Percentiles rank a stretch among this genome's conserved stretches.
Conservation (phyloP, 2,797 vertebrate genomes). For the Pristis pectinata region DNA sequence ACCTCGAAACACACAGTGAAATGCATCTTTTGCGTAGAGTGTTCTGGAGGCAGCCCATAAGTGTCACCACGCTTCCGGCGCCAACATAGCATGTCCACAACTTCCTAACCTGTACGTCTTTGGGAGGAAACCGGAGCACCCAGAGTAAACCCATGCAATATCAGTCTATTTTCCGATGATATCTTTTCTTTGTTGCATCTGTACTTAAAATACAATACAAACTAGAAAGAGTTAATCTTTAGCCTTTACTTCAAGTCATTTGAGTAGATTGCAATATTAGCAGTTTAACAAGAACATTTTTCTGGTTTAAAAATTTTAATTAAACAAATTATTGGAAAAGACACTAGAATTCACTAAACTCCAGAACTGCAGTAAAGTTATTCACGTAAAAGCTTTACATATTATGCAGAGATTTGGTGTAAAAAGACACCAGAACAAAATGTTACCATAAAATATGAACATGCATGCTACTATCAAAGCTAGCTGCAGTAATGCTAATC, state of each 20-base stretch:
- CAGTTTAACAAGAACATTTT: background rate
- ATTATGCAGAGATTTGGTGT: background rate
- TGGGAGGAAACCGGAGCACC: too few species aligned
- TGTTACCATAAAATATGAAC: background rate
- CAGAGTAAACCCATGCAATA: too few species aligned
- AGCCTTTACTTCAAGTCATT: background rate
- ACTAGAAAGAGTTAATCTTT: background rate
- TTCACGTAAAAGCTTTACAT: background rate
- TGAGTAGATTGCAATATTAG: background rate
- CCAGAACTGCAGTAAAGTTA: background rate
- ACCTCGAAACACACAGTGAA: too few species aligned
- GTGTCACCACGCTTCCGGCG: too few species aligned
- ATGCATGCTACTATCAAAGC: background rate
- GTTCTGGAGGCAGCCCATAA: too few species aligned
- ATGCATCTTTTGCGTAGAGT: too few species aligned
- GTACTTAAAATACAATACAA: background rate
- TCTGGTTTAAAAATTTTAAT: background rate
- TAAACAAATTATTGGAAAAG: background rate
- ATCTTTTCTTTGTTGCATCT: background rate
- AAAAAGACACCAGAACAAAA: background rate
- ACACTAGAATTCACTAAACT: background rate
- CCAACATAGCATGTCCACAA: too few species aligned
- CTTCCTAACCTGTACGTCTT: too few species aligned
- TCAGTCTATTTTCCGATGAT: background rate
- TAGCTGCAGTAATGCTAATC: background rate